phyloP scores from a whole-genome alignment of 2,888 invertebrate genomes.

The Phaedon cochleariae region DNA sequence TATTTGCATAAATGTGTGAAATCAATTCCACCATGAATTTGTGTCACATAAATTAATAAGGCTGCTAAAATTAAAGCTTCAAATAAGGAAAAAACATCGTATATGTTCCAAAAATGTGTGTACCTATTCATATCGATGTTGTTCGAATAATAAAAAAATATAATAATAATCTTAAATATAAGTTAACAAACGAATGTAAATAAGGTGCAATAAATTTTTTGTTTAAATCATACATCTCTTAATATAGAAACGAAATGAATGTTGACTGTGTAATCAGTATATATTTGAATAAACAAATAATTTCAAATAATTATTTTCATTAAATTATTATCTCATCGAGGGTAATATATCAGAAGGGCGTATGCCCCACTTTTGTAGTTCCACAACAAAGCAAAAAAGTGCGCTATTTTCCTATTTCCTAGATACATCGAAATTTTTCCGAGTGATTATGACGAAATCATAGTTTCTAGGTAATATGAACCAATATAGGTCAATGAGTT shows the following conservation, averaged over 20 bases:
- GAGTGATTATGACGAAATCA: too few species aligned
- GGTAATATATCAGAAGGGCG: too few species aligned
- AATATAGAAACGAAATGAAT: constrained; percentile 48
- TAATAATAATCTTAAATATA: constrained; percentile 24
- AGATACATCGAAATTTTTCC: too few species aligned
- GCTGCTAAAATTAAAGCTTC: constrained; percentile 28
- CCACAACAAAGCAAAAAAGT: too few species aligned
- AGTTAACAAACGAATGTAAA: constrained; percentile 50
- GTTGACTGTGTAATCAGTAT: constrained; percentile 51
- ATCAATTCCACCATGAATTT: not conserved
- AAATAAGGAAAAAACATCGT: constrained; percentile 22
- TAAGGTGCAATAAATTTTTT: constrained; percentile 53
- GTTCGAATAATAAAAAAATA: constrained; percentile 31
- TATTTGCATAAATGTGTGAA: constrained; percentile 8
- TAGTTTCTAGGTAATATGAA: too few species aligned
- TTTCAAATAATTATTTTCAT: constrained; percentile 45
- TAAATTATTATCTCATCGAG: constrained; percentile 42
- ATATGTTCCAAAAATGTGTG: constrained; percentile 21
- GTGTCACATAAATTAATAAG: constrained; percentile 15
- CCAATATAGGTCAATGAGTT: too few species aligned
- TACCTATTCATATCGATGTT: constrained; percentile 30
- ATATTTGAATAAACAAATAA: constrained; percentile 51
- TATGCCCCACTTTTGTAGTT: too few species aligned
- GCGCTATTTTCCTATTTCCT: too few species aligned
- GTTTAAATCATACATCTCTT: constrained; percentile 50